phyloP scores from a whole-genome alignment of 2,888 invertebrate species.

The Lasioglossum zephyrum region DNA sequence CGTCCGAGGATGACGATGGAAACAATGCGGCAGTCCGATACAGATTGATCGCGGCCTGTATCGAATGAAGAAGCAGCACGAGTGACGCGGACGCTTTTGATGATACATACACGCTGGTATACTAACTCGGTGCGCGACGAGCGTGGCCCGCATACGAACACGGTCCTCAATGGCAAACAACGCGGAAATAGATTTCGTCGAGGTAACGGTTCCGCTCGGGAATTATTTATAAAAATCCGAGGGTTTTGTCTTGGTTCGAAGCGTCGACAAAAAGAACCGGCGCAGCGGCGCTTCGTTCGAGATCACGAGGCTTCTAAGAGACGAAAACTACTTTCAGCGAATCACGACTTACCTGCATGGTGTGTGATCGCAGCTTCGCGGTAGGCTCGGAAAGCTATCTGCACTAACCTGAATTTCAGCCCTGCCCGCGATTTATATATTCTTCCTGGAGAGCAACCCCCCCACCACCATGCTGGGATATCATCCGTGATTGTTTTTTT shows the following conservation, averaged over 20 bases:
- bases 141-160: slow-evolving; percentile 49
- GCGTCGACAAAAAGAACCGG: not conserved
- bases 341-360: slow-evolving; percentile 66
- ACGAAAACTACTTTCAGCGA: not conserved
- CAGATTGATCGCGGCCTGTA: slow-evolving; percentile 23
- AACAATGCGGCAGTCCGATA: slow-evolving; percentile 39
- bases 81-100: slow-evolving; percentile 43
- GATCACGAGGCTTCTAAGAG: not conserved
- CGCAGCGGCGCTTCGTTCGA: too few relatives aligned
- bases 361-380: slow-evolving; percentile 47
- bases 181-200: slow-evolving; percentile 47
- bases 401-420: slow-evolving; percentile 76
- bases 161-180: slow-evolving; percentile 29
- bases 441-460: slow-evolving; percentile 69
- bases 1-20: not conserved
- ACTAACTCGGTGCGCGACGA: slow-evolving; percentile 31
- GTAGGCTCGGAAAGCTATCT: slow-evolving; percentile 65
- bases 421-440: slow-evolving; percentile 78
- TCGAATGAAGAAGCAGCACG: slow-evolving; percentile 32
- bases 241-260: not conserved
- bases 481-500: slow-evolving; percentile 61
- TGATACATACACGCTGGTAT: slow-evolving; percentile 19
- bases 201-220: slow-evolving; percentile 41
- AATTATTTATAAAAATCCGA: slow-evolving; percentile 39
- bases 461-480: slow-evolving; percentile 67